Conservation (phyloP, 2,797 vertebrate genomes). For the Lateolabrax maculatus region DNA sequence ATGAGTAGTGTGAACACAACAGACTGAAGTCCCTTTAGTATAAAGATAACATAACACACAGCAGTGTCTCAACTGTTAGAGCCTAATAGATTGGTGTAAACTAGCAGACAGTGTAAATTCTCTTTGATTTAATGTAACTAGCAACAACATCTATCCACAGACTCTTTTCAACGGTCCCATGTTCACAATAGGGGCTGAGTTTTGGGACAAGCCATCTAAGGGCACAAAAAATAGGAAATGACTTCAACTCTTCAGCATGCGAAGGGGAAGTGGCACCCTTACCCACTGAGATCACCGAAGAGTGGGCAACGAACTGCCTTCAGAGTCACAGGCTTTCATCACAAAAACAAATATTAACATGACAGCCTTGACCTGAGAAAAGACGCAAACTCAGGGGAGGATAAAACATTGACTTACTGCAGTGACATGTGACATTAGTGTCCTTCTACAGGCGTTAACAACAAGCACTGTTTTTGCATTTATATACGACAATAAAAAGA, state of each 20-base stretch:
- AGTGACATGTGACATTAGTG: slow-evolving; percentile 16
- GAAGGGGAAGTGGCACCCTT: slow-evolving; percentile 70
- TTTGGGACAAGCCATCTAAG: slow-evolving; percentile 50
- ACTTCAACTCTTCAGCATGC: slow-evolving; percentile 75
- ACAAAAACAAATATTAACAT: neutral
- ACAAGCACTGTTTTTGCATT: neutral
- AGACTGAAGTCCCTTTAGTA: slow-evolving; percentile 8
- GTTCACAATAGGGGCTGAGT: neutral
- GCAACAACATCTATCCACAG: neutral
- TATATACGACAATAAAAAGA: slow-evolving; percentile 43
- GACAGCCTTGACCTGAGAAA: slow-evolving; percentile 11
- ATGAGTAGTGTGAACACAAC: slow-evolving; percentile 60
- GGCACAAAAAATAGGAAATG: slow-evolving; percentile 75
- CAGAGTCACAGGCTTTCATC: slow-evolving; percentile 7
- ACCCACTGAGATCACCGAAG: slow-evolving; percentile 37
- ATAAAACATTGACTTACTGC: neutral
- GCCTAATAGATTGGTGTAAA: neutral
- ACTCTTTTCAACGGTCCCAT: no score
- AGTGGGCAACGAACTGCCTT: neutral
- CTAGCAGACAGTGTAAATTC: slow-evolving; percentile 11
- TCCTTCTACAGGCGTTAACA: slow-evolving; percentile 17
- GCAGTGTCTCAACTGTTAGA: slow-evolving; percentile 24
- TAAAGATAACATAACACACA: slow-evolving; percentile 12
- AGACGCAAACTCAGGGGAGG: neutral
- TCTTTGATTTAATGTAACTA: neutral